Evolutionary conservation across 2,888 invertebrate genomes (phyloP).

Genomic region (Atethmia centrago): DNA sequence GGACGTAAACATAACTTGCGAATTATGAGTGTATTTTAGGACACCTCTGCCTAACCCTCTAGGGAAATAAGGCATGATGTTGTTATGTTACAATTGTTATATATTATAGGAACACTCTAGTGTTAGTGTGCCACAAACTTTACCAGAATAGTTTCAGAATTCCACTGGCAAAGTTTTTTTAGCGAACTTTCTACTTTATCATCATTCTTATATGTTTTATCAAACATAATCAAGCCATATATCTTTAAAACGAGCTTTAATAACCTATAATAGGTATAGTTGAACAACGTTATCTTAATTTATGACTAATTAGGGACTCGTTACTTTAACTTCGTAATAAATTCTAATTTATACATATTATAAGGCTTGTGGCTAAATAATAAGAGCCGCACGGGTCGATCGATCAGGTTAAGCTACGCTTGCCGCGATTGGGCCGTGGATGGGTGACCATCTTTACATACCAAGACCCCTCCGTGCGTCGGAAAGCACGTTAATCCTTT

Average conservation of each 20-base stretch:
- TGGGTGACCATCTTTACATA: too few relatives aligned
- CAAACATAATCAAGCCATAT: constrained; percentile 51
- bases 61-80: too few relatives aligned
- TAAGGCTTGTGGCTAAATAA: too few relatives aligned
- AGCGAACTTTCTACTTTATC: constrained; percentile 46
- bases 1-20: too few relatives aligned
- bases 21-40: too few relatives aligned
- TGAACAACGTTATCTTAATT: constrained; percentile 39
- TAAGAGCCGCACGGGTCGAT: too few relatives aligned
- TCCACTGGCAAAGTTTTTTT: constrained; percentile 32
- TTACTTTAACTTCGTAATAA: constrained; percentile 22
- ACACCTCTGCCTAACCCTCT: too few relatives aligned
- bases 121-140: not conserved
- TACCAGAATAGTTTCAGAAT: constrained; percentile 7
- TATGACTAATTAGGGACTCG: constrained; percentile 29
- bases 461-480: too few relatives aligned
- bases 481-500: too few relatives aligned
- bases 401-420: too few relatives aligned
- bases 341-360: not conserved
- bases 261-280: constrained; percentile 42
- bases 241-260: constrained; percentile 41
- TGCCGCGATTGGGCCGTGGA: too few relatives aligned
- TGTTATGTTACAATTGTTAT: too few relatives aligned
- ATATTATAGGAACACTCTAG: not conserved
- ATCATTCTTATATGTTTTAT: constrained; percentile 42